Base-by-base conservation (phyloP, 1,140 invertebrate species). In the Penaeus vannamei region DNA sequence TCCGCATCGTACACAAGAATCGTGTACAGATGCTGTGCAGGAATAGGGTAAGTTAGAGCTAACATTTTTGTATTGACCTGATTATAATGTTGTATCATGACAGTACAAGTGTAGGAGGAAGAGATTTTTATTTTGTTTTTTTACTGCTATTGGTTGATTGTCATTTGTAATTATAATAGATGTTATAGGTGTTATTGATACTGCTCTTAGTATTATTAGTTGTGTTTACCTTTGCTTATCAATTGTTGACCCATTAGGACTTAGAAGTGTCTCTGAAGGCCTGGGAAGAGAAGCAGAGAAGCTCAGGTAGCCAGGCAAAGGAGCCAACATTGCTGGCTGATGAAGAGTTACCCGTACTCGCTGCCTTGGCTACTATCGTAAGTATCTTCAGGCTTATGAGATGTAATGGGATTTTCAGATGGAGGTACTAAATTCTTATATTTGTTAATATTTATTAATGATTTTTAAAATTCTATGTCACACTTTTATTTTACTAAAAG, bases 1-100 rank as follows among this genome's bases (percentile, higher is more conserved):
- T 99, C 91, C 95, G 97, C 72, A 98, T 99, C 85, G 95, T 98
- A 91, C 98, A 99, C 93, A 99, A 99, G 94, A 99, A 99, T 94
- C 94, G 98, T 89, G 98, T 98, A 92, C 98, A 98, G 94, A 98
- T 99, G 96, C 93, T 99, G 8, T 98, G 96, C 91, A 94, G 98
- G 79, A 98, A 98, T 93, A 94, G 97, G 91, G 95, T 96, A 93
- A 93, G 93, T 93, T 85, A 87, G 46, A 32, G 81, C 62, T n/a
- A 90, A 64, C 36, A 91, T 23, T 77, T 46, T 64, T 17, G 23
- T 83, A 19, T 59, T 81, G 23, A 59, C 64, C 61, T 69, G 36
- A 59, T 85, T 76, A 80, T 53, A 69, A 23, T 53, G 61, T 69
- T n/a, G 81, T 53, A 69, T 86, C 17, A 19, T 61, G 14, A 1